A percentile compares a stretch with the other conserved stretches of the same genome.
Evolutionary conservation across 2,888 invertebrate genomes (phyloP).

Genomic region (Arrhopalites spinosus): DNA sequence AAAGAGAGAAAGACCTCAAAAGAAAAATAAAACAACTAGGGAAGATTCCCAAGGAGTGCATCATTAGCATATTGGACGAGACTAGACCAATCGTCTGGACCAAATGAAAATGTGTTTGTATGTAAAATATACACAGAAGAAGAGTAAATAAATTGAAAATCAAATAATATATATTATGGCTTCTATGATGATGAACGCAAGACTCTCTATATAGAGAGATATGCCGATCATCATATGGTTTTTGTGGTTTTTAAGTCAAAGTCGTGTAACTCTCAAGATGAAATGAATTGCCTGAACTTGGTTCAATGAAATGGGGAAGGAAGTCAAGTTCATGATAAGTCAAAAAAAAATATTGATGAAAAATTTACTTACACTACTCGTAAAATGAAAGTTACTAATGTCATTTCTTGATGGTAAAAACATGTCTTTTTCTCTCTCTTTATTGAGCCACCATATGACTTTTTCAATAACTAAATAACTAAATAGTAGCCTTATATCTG

Average conservation of each 20-base stretch:
- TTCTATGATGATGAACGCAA: neutral
- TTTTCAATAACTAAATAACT: too few species aligned
- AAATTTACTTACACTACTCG: conserved; percentile 7
- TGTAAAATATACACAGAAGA: too few species aligned
- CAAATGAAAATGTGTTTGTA: neutral
- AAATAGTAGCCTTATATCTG: too few species aligned
- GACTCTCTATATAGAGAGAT: too few species aligned
- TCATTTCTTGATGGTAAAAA: conserved; percentile 5
- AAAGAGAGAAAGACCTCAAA: conserved; percentile 25
- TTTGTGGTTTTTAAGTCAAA: too few species aligned
- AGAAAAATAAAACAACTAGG: neutral
- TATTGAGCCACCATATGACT: conserved; percentile 11
- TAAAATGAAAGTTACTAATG: conserved; percentile 35
- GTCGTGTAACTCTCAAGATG: neutral
- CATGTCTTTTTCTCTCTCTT: conserved; percentile 1
- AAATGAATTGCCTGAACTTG: conserved; percentile 22
- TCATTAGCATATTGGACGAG: too few species aligned
- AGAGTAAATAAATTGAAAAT: too few species aligned
- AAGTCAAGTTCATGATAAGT: conserved; percentile 33
- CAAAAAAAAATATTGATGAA: conserved; percentile 2
- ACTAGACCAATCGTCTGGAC: neutral
- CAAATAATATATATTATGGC: too few species aligned
- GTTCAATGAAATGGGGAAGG: conserved; percentile 23
- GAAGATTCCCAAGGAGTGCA: neutral
- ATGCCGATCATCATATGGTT: too few species aligned